Evolutionary conservation across 2,113 vertebrate species (phyloP).

Genomic region (Scatophagus argus): DNA sequence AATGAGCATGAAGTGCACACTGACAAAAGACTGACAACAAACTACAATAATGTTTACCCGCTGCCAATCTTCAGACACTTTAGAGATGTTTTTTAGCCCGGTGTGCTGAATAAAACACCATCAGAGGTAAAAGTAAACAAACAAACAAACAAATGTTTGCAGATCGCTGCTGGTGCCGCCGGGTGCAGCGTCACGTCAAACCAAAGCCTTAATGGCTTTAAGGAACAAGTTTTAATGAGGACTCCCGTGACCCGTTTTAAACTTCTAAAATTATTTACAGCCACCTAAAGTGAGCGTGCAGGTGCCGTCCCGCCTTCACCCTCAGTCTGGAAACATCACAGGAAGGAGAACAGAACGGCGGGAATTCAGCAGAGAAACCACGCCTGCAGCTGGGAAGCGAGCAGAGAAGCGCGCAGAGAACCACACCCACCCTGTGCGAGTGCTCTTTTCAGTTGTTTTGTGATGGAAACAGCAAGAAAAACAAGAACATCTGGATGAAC

Average conservation of each 20-base stretch:
- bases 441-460: not conserved
- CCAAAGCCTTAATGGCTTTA: slow-evolving; percentile 16
- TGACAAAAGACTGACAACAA: slow-evolving; percentile 8
- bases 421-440: not conserved
- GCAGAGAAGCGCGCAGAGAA: not conserved
- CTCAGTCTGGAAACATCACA: slow-evolving; percentile 23
- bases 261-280: slow-evolving; percentile 28
- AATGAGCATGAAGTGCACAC: slow-evolving; percentile 30
- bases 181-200: slow-evolving; percentile 9
- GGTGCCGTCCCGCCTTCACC: slow-evolving; percentile 5
- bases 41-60: not conserved
- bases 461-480: not conserved
- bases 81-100: slow-evolving; percentile 1
- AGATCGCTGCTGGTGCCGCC: not conserved
- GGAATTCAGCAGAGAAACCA: not conserved
- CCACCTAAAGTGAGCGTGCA: not conserved
- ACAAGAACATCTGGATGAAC: not conserved
- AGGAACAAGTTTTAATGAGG: slow-evolving; percentile 47
- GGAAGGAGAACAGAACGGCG: slow-evolving; percentile 23
- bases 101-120: not conserved
- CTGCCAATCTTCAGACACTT: not conserved
- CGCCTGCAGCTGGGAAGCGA: not conserved
- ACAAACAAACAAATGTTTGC: not conserved
- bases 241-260: slow-evolving; percentile 40
- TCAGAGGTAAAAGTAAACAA: not conserved